Percentiles rank a stretch among this genome's conserved stretches.
These are phyloP conservation scores for Sisor rabdophorus DNA, from an alignment of 2,113 vertebrate species.

Conservation along the genomic window DNA sequence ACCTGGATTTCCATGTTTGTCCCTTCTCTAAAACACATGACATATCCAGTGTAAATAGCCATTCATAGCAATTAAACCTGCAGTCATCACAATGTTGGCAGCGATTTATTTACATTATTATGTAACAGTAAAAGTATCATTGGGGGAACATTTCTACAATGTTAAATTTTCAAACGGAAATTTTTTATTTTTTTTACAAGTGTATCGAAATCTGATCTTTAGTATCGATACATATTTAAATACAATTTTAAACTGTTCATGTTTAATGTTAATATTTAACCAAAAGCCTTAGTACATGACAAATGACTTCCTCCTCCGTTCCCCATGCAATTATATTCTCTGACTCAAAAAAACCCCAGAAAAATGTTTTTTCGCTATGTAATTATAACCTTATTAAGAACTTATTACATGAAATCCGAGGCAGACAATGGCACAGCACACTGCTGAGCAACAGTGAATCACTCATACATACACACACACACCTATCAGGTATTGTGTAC, in stretches of 20 bases:
- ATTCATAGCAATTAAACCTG: background rate
- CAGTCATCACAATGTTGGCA: background rate
- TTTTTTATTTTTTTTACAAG: too few species aligned
- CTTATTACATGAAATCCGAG: too few species aligned
- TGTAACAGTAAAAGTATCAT: background rate
- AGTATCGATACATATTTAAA: too few species aligned
- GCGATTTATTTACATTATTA: background rate
- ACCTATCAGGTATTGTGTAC: slow-evolving; percentile 97
- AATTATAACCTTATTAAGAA: background rate
- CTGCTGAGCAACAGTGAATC: background rate
- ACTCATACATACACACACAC: slow-evolving; percentile 13
- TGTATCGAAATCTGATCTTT: too few species aligned
- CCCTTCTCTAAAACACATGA: slow-evolving; percentile 79
- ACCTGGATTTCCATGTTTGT: slow-evolving; percentile 99
- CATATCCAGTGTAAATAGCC: background rate
- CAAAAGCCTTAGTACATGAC: too few species aligned
- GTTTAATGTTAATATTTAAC: too few species aligned
- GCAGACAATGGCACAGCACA: background rate
- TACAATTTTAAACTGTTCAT: too few species aligned
- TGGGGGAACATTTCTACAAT: background rate
- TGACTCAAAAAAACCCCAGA: too few species aligned
- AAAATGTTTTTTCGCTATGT: background rate
- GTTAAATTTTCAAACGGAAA: too few species aligned
- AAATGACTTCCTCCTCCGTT: too few species aligned
- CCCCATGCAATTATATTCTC: too few species aligned